Evolutionary conservation across 2,797 vertebrate genomes (phyloP), one percentile per base, ranked within the genome.

Genomic region (Phoxinus dragarum): DNA sequence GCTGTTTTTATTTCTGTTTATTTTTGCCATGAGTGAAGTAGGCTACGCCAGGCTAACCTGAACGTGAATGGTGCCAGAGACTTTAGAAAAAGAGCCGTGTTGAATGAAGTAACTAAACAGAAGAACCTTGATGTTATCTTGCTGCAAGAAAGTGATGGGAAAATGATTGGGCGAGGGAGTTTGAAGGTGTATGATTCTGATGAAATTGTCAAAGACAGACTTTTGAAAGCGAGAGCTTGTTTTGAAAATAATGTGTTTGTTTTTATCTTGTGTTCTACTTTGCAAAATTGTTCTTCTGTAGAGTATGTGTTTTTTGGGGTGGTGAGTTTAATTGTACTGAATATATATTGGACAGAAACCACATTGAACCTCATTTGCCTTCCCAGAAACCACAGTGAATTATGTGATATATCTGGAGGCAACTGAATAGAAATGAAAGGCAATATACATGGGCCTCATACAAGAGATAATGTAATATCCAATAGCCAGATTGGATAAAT

Each of bases 111-210:
- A 42, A 21, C 68, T 10, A 44, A 36, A 34, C 31, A 67, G 6
- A 34, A 34, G 19, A 66, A 66, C 14, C 27, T 17, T 66, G 14
- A 66, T 3, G 14, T 27, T 12, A 31, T 64, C 7, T 68, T 80
- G 44, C 40, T 69, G 42, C 61, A 47, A 47, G 79, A 81, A 67
- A 80, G 27, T 68, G 44, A 81, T 49, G 19, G 47, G 8, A 11
- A 68, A 4, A 52, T 66, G 61, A 67, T 1, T 69, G 44, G 61
- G 16, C 10, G 16, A 47, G 40, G 11, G 79, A 80, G 6, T 80
- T 42, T 44, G 10, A 44, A 9, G 42, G 42, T 12, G 11, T 11
- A 12, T 23, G 75, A 56, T 36, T 49, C 3, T 34, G 75, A 61
- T 5, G 19, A 59, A 27, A 56, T 77, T 31, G 27, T 77, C 8